Evolutionary conservation across 2,888 invertebrate genomes (phyloP).

Genomic region (Tiphia femorata): DNA sequence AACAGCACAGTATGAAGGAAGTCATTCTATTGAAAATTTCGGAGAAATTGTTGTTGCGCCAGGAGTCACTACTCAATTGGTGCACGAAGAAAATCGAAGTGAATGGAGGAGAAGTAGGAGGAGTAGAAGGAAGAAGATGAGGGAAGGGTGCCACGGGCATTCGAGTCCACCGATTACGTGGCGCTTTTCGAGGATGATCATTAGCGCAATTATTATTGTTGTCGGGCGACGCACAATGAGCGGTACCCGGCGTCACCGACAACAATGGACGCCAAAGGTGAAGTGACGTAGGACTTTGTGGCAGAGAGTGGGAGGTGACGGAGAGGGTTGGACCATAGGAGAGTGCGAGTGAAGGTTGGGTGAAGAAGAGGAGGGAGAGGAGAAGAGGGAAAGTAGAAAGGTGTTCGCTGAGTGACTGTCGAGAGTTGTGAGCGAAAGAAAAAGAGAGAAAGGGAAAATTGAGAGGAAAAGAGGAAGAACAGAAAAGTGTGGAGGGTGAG

Average conservation of each 20-base stretch:
- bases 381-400: no score
- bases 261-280: constrained; percentile 51
- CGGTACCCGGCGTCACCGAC: constrained; percentile 48
- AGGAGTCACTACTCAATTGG: no score
- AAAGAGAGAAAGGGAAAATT: not conserved
- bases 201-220: constrained; percentile 67
- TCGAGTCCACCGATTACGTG: constrained; percentile 51
- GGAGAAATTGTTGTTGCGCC: no score
- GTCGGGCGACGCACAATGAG: constrained; percentile 59
- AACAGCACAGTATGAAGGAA: no score
- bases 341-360: constrained; percentile 4
- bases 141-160: constrained; percentile 8
- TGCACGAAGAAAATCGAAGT: no score
- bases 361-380: not conserved
- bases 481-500: not conserved
- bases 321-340: constrained; percentile 3
- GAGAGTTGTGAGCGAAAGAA: not conserved
- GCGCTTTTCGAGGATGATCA: constrained; percentile 62
- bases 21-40: no score
- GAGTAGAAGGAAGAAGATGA: constrained; percentile 6
- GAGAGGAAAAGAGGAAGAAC: no score
- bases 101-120: no score
- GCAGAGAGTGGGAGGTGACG: constrained; percentile 20
- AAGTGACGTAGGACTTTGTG: constrained; percentile 35
- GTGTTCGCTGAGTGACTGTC: no score